Evolutionary conservation across 2,888 invertebrate genomes (phyloP).

Genomic region (Ophion ventricosus): DNA sequence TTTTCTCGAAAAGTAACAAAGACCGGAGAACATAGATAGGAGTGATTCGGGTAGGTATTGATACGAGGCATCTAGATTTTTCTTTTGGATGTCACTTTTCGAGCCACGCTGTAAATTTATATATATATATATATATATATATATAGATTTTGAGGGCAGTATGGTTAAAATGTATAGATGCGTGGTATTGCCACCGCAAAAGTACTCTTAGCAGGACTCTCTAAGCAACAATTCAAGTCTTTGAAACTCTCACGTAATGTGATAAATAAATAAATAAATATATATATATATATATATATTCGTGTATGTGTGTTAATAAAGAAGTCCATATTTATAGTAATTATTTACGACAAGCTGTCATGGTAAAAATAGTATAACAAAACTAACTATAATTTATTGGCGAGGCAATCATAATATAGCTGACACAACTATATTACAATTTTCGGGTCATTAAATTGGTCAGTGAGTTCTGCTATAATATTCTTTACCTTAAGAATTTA

Average conservation of each 20-base stretch:
- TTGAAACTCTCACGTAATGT: slow-evolving; percentile 23
- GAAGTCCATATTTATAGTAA: neutral
- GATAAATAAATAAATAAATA: slow-evolving; percentile 20
- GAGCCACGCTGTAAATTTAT: neutral
- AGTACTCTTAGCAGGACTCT: slow-evolving; percentile 12
- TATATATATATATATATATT: neutral
- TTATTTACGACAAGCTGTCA: neutral
- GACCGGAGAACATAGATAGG: too few relatives aligned
- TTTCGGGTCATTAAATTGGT: neutral
- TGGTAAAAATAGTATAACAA: neutral
- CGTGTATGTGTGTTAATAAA: neutral
- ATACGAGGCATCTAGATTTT: neutral
- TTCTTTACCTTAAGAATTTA: neutral
- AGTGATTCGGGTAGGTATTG: too few relatives aligned
- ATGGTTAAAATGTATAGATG: slow-evolving; percentile 22
- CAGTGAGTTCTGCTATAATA: neutral
- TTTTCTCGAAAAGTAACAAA: too few relatives aligned
- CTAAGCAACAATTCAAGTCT: slow-evolving; percentile 19
- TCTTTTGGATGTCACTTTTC: neutral
- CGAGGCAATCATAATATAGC: neutral
- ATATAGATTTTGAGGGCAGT: slow-evolving; percentile 18
- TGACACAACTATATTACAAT: neutral
- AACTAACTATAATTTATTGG: neutral
- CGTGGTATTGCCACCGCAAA: neutral
- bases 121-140: neutral